Percentiles rank a stretch among this genome's conserved stretches.
Conservation (phyloP, 2,797 vertebrate species). For the Tauraco hartlaubi region DNA sequence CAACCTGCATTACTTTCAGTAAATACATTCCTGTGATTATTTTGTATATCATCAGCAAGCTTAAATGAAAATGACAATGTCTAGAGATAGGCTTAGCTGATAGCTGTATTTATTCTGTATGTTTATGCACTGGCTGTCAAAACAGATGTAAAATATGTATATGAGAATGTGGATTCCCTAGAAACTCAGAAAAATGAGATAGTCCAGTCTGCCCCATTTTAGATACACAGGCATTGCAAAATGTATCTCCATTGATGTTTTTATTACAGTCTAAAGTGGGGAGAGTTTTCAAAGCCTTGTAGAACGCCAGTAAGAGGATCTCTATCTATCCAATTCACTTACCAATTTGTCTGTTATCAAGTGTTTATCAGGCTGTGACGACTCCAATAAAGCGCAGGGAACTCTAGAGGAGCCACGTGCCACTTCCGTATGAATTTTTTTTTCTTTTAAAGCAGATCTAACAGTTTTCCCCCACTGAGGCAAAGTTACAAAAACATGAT, state of each 20-base stretch:
- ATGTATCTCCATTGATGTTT: constrained; percentile 8
- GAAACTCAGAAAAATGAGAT: background rate
- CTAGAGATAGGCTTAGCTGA: constrained; percentile 37
- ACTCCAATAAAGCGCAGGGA: constrained; percentile 1
- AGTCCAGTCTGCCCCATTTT: background rate
- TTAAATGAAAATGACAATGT: constrained; percentile 46
- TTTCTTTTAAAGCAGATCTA: background rate
- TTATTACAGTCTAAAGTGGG: background rate
- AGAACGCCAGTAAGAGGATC: background rate
- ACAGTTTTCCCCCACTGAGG: background rate
- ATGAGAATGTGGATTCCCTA: background rate
- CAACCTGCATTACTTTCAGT: background rate
- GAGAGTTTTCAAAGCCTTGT: constrained; percentile 10
- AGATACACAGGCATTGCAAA: background rate
- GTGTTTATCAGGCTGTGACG: constrained; percentile 6
- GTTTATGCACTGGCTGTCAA: constrained; percentile 38
- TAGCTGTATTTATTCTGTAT: background rate
- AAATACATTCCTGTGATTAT: constrained; percentile 47
- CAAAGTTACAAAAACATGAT: background rate
- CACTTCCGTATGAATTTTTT: background rate
- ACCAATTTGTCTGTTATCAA: constrained; percentile 40
- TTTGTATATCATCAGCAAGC: background rate
- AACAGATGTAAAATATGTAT: constrained; percentile 32
- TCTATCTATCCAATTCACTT: constrained; percentile 39
- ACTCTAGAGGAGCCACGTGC: background rate